Base-by-base conservation (phyloP, 2,888 invertebrate genomes). In the Allacma fusca region DNA sequence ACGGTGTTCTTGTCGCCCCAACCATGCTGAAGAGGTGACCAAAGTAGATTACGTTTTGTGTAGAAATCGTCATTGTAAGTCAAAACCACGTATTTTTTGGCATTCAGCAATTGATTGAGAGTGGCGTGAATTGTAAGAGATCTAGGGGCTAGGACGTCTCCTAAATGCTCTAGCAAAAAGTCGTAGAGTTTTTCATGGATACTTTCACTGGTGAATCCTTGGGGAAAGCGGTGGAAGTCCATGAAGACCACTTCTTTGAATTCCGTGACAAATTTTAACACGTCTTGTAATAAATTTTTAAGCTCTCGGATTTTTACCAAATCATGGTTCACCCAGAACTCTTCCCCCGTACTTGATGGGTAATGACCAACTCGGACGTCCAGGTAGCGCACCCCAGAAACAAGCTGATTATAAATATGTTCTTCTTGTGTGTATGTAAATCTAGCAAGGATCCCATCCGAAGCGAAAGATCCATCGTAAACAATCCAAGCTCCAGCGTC, bases 221-320 rank as follows among this genome's bases (percentile, higher is more conserved):
- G 87, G 0, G 94, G 93, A 86, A 95, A 94, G 79, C 93, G 91
- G 85, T 94, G 94, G 65, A 95, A 92, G 85, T 95, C 94, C 69
- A 95, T 86, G 78, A 95, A 90, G 5, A 95, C 88, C 28, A 94
- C 88, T 88, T 94, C 94, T 80, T 89, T 88, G 19, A 90, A 90
- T 80, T 88, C 88, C 43, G 87, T 85, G 1, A 91, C 87, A 85
- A 91, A 91, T 12, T 86, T 86, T 83, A 87, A 88, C 0, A 90
- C 87, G 81, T 90, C 89, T 29, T 88, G 86, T 0, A 90, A 85
- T 0, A 90, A 86, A 40, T 87, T 87, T 72, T 86, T 85, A 71
- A 94, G 86, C 73, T 91, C 92, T 84, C 91, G 90, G 75, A 94
- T 89, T 85, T 91, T 88, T 78, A 92, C 90, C 84, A 92, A 87